Conservation (phyloP, 2,888 invertebrate species). For the Cyclophora punctaria region DNA sequence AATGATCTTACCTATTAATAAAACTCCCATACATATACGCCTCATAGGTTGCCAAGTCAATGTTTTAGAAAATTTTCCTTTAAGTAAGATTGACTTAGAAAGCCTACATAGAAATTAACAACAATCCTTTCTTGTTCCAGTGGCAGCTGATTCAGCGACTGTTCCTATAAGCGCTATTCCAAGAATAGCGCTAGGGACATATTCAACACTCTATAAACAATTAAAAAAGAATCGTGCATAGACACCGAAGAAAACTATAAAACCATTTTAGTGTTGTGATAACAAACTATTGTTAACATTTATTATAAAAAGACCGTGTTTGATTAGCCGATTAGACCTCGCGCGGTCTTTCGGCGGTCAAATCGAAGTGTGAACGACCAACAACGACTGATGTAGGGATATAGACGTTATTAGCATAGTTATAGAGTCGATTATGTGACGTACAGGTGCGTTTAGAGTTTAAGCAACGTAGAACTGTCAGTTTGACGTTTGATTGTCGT, state of each 20-base stretch:
- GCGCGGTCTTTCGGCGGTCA: too few relatives aligned
- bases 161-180: constrained; percentile 67
- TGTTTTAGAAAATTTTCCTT: background rate
- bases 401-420: too few relatives aligned
- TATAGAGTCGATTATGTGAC: too few relatives aligned
- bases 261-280: constrained; percentile 17
- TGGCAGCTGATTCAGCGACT: constrained; percentile 74
- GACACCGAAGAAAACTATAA: constrained; percentile 11
- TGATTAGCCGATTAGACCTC: too few relatives aligned
- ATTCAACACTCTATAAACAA: constrained; percentile 60
- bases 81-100: background rate
- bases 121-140: constrained; percentile 34
- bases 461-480: too few relatives aligned
- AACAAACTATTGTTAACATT: constrained; percentile 13
- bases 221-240: constrained; percentile 20
- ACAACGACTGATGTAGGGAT: constrained; percentile 25
- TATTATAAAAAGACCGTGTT: too few relatives aligned
- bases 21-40: too few relatives aligned
- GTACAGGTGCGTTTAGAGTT: too few relatives aligned
- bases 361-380: constrained; percentile 19
- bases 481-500: too few relatives aligned
- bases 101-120: background rate
- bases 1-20: too few relatives aligned
- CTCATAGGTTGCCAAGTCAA: too few relatives aligned
- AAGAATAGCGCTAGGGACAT: constrained; percentile 69